phyloP scores from a whole-genome alignment of 2,113 vertebrate species.

The Phainopepla nitens region DNA sequence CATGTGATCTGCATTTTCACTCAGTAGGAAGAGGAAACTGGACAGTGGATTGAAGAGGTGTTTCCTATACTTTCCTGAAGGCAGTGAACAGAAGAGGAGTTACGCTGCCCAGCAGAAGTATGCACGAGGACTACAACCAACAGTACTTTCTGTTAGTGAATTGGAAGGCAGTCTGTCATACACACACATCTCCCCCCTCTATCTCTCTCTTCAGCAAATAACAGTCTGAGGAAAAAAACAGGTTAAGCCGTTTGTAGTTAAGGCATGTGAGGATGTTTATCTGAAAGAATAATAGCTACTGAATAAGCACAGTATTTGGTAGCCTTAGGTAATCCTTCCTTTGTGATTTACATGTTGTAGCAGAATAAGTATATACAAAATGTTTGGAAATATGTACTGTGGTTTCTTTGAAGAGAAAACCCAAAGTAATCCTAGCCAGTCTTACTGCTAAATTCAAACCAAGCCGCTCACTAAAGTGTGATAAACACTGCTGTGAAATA shows the following conservation, averaged over 20 bases:
- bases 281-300: conserved; percentile 44
- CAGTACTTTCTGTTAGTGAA: neutral
- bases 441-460: neutral
- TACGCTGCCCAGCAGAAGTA: neutral
- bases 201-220: neutral
- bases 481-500: conserved; percentile 45
- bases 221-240: conserved; percentile 30
- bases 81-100: neutral
- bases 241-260: neutral
- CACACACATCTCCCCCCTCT: neutral
- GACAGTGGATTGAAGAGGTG: neutral
- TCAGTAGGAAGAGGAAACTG: conserved; percentile 27
- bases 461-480: neutral
- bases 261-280: conserved; percentile 3
- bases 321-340: conserved; percentile 51
- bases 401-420: conserved; percentile 19
- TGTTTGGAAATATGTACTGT: conserved; percentile 5
- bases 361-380: conserved; percentile 16
- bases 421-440: neutral
- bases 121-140: neutral
- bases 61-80: neutral
- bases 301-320: conserved; percentile 22
- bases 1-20: conserved; percentile 13
- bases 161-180: neutral
- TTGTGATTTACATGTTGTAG: conserved; percentile 56